A percentile compares a stretch with the other conserved stretches of the same genome.
Evolutionary conservation across 2,113 vertebrate species (phyloP).

Genomic region (Melospiza georgiana): DNA sequence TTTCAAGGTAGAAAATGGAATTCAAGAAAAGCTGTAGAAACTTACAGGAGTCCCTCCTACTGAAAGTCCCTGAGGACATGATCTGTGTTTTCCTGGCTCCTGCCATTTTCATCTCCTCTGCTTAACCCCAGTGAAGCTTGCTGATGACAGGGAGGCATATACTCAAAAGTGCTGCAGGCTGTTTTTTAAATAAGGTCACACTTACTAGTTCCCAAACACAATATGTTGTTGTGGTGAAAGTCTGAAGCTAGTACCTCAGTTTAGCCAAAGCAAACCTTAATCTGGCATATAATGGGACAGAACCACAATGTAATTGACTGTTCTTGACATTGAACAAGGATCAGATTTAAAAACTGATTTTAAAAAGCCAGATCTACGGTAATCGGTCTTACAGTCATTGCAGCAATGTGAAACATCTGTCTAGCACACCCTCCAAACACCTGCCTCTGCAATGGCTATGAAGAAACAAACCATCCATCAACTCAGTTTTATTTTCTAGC

Average conservation of each 20-base stretch:
- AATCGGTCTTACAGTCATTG: neutral
- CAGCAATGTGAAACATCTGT: neutral
- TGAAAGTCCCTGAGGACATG: neutral
- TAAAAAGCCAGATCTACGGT: neutral
- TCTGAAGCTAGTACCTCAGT: neutral
- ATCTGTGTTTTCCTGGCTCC: neutral
- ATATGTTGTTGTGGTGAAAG: neutral
- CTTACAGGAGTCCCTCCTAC: neutral
- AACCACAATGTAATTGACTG: neutral
- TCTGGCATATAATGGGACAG: neutral
- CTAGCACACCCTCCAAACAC: neutral
- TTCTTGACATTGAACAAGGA: neutral
- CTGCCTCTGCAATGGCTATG: neutral
- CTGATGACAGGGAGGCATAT: neutral
- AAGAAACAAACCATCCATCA: conserved; percentile 20
- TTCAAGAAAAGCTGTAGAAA: neutral
- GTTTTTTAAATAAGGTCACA: neutral
- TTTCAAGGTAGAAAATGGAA: neutral
- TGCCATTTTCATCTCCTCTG: neutral
- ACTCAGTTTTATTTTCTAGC: conserved; percentile 24
- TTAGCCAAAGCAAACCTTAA: neutral
- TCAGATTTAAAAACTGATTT: neutral
- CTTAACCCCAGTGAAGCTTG: neutral
- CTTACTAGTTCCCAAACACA: neutral
- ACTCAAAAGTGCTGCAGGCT: neutral